Base-by-base conservation (phyloP, 1,140 invertebrate species). In the Drosophila watanabei region DNA sequence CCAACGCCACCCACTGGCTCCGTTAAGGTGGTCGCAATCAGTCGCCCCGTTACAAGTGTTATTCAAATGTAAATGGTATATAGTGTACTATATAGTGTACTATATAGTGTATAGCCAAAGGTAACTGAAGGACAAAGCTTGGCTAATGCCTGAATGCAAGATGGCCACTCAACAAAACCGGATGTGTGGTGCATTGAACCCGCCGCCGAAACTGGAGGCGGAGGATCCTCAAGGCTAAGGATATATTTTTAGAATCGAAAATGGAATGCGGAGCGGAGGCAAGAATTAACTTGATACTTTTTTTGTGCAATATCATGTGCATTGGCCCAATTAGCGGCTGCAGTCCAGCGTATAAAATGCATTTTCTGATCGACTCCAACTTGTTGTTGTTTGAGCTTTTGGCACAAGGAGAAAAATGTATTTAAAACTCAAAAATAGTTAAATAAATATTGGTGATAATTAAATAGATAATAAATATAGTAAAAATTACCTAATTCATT, bases 271-370 rank as follows among this genome's bases (percentile, higher is more conserved):
- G 54, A 45, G 41, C 45, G n/a, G 58, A 39, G 57, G 45, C 57
- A 75, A 41, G 70, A 57, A 64, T 57, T 63, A 58, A 54, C 52
- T 79, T 49, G 58, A 45, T 48, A 61, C 39, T 56, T 57, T 57
- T 16, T 56, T 37, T 39, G 18, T 39, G 54, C 35, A 57, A 39
- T 60, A 58, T 57, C 58, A 32, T 78, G 71, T 77, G 71, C 72
- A 83, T 80, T 87, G 83, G 84, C 83, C 80, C 79, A 83, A 87
- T 88, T 88, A 88, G 63, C 71, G 45, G 58, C 61, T 70, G 68
- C 75, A 86, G 65, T 37, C 69, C 69, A 62, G 60, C 54, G 63
- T 71, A 62, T 78, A 63, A 79, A 66, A 78, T 71, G 76, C 52
- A 58, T 43, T 73, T 72, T 73, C n/a, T 51, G 43, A 32, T 72